Conservation (phyloP, 1,140 invertebrate species). For the Neodiprion fabricii region DNA sequence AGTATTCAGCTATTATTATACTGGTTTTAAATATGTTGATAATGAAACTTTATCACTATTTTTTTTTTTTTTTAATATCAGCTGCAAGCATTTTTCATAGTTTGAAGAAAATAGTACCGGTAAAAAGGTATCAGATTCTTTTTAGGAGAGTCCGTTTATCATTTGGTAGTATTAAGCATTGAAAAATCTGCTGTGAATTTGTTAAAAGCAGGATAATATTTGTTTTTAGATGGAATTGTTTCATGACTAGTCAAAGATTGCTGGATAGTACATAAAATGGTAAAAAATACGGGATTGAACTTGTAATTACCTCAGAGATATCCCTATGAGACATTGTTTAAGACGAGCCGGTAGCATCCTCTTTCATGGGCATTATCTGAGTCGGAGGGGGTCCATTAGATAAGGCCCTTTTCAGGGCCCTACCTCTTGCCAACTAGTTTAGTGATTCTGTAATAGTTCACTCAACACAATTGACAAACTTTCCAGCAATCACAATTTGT, state of each 20-base stretch:
- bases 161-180: background rate
- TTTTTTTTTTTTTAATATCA: no score
- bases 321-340: slow-evolving; percentile 64
- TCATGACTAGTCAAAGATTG: background rate
- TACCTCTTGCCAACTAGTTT: slow-evolving; percentile 3
- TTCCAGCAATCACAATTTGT: background rate
- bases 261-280: background rate
- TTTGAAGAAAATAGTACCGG: no score
- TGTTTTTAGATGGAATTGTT: slow-evolving; percentile 3
- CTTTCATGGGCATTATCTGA: slow-evolving; percentile 52
- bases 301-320: slow-evolving; percentile 60
- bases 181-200: background rate
- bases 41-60: background rate
- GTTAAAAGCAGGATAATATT: slow-evolving; percentile 5
- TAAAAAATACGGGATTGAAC: slow-evolving; percentile 1
- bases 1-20: background rate
- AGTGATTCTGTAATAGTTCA: background rate
- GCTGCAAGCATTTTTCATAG: no score
- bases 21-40: background rate
- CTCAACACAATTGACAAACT: background rate
- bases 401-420: slow-evolving; percentile 28
- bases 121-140: no score
- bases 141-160: no score
- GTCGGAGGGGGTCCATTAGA: slow-evolving; percentile 36
- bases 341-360: slow-evolving; percentile 54